These are phyloP conservation scores for Tylochromis polylepis DNA, from an alignment of 2,113 vertebrate species.

Conservation along the genomic window DNA sequence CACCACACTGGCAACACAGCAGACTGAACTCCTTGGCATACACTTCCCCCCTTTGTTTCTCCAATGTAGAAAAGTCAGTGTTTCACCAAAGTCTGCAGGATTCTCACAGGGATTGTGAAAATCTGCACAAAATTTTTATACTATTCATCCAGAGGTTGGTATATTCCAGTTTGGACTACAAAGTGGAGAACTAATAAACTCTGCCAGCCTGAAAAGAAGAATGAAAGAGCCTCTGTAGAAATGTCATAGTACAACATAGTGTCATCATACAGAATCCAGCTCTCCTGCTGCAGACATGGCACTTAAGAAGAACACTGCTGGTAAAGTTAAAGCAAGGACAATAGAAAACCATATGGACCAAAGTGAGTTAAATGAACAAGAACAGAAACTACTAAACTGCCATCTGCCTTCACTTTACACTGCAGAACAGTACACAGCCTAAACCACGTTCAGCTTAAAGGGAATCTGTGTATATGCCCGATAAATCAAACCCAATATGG, in stretches of 20 bases:
- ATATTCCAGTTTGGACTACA: not conserved
- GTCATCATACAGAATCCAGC: not conserved
- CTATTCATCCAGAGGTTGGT: not conserved
- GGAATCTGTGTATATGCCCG: not conserved
- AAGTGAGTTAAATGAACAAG: slow-evolving; percentile 3
- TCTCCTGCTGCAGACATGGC: not conserved
- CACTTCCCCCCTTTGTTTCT: not conserved
- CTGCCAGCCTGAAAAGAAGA: not conserved
- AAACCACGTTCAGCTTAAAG: not conserved
- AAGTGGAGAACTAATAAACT: not conserved
- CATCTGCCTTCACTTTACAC: slow-evolving; percentile 37
- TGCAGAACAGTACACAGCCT: not conserved
- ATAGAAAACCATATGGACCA: not conserved
- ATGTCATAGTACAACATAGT: not conserved
- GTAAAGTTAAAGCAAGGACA: not conserved
- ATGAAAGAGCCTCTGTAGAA: not conserved
- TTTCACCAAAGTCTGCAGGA: not conserved
- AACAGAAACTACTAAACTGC: not conserved
- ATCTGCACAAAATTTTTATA: not conserved
- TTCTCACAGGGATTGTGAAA: not conserved
- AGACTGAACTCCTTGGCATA: not conserved
- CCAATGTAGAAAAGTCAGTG: not conserved
- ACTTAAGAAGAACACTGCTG: not conserved
- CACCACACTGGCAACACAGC: not conserved
- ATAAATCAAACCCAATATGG: not conserved